A percentile compares a stretch with the other conserved stretches of the same genome.
Evolutionary conservation across 1,140 invertebrate genomes (phyloP).

Genomic region (Bombus affinis): DNA sequence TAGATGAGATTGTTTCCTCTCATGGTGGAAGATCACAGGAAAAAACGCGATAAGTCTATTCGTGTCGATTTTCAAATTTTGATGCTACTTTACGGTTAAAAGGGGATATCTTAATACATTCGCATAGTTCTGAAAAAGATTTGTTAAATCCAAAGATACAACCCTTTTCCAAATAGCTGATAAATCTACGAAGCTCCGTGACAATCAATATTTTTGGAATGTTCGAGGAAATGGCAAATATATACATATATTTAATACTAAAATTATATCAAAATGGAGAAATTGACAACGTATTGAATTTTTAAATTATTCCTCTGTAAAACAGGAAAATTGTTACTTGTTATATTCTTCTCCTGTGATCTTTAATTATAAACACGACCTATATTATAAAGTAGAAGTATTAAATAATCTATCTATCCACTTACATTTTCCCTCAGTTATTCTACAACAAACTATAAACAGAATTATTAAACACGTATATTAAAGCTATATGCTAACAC

Average conservation of each 20-base stretch:
- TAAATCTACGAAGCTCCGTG: neutral
- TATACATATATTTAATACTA: neutral
- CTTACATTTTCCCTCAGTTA: neutral
- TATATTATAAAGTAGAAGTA: neutral
- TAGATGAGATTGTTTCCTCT: neutral
- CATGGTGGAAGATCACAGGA: neutral
- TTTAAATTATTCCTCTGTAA: neutral
- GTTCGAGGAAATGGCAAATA: neutral
- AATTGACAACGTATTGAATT: neutral
- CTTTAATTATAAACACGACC: neutral
- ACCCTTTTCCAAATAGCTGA: neutral
- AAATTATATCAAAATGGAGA: neutral
- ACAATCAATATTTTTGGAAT: neutral
- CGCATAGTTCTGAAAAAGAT: no score
- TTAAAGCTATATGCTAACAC: neutral
- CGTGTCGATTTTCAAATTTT: neutral
- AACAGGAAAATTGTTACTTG: neutral
- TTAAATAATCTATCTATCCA: constrained; percentile 10
- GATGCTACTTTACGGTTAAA: neutral
- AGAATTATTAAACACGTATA: neutral
- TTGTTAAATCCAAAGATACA: no score
- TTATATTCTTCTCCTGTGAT: neutral
- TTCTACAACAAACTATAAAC: neutral
- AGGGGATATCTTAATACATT: no score
- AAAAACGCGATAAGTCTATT: neutral